Conservation (phyloP, 1,140 invertebrate species). For the Leucophenga varia region DNA sequence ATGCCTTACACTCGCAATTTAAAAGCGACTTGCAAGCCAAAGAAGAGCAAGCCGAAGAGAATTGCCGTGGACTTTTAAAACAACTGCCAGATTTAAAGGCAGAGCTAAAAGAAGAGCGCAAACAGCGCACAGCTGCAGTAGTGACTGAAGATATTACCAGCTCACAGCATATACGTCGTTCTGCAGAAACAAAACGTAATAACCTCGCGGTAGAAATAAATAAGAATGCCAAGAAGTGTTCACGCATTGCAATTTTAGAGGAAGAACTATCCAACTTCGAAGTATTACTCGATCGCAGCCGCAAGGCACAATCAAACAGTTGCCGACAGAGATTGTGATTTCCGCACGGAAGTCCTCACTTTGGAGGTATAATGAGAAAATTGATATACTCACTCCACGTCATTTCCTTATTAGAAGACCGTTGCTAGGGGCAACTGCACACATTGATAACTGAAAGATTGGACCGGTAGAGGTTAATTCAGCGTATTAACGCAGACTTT, state of each 20-base stretch:
- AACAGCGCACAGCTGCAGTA: conserved; percentile 85
- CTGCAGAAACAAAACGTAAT: conserved; percentile 91
- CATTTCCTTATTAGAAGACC: too few species aligned
- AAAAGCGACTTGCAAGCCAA: conserved; percentile 89
- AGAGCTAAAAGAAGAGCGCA: conserved; percentile 94
- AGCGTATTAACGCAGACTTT: too few species aligned
- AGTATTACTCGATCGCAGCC: conserved; percentile 80
- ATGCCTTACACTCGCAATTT: conserved; percentile 92
- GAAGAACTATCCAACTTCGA: conserved; percentile 93
- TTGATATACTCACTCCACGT: too few species aligned
- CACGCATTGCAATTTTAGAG: conserved; percentile 86
- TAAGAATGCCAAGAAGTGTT: conserved; percentile 75
- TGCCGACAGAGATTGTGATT: conserved; percentile 84
- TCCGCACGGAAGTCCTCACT: too few species aligned
- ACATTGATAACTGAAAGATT: too few species aligned
- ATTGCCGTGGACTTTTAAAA: conserved; percentile 87
- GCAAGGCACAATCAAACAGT: conserved; percentile 89
- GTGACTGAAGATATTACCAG: conserved; percentile 88
- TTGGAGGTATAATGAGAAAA: too few species aligned
- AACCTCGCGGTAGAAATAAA: conserved; percentile 92
- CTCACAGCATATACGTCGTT: conserved; percentile 80
- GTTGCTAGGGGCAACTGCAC: too few species aligned
- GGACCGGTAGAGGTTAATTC: too few species aligned
- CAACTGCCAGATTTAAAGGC: conserved; percentile 91
- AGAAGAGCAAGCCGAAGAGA: conserved; percentile 96